These are phyloP conservation scores for Hyphantria cunea DNA, from an alignment of 1,140 invertebrate genomes.

Conservation along the genomic window DNA sequence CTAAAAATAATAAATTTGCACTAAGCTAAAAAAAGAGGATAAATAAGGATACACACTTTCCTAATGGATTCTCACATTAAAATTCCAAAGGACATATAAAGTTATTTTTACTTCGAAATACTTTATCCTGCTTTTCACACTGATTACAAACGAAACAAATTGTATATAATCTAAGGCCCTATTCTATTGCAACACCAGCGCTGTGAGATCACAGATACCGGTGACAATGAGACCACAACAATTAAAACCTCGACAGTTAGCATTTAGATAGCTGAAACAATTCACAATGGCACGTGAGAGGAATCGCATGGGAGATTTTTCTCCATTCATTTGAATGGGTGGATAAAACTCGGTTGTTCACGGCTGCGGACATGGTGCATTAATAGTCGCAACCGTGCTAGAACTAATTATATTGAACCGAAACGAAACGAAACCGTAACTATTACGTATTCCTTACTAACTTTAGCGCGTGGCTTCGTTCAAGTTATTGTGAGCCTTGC, in stretches of 20 bases:
- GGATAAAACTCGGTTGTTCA: constrained; percentile 40
- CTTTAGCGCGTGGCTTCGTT: no score
- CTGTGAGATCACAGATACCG: constrained; percentile 59
- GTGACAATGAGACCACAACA: constrained; percentile 57
- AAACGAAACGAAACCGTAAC: constrained; percentile 10
- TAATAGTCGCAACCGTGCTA: constrained; percentile 11
- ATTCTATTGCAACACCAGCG: constrained; percentile 35
- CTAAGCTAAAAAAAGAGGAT: no score
- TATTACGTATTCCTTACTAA: not conserved
- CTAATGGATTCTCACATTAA: not conserved
- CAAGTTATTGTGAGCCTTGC: no score
- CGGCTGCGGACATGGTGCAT: constrained; percentile 37
- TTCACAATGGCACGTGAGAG: constrained; percentile 72
- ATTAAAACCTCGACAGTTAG: constrained; percentile 54
- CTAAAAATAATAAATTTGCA: no score
- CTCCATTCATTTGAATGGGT: constrained; percentile 54
- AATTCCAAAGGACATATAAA: no score
- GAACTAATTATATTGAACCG: constrained; percentile 37
- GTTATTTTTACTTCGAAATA: not conserved
- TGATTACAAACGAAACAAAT: constrained; percentile 14
- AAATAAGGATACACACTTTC: not conserved
- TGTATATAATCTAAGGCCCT: constrained; percentile 19
- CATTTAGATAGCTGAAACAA: constrained; percentile 61
- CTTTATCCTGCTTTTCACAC: constrained; percentile 9
- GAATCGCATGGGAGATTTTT: constrained; percentile 66